Percentiles rank a stretch among this genome's conserved stretches.
phyloP scores from a whole-genome alignment of 2,888 invertebrate species.

The Busseola fusca region DNA sequence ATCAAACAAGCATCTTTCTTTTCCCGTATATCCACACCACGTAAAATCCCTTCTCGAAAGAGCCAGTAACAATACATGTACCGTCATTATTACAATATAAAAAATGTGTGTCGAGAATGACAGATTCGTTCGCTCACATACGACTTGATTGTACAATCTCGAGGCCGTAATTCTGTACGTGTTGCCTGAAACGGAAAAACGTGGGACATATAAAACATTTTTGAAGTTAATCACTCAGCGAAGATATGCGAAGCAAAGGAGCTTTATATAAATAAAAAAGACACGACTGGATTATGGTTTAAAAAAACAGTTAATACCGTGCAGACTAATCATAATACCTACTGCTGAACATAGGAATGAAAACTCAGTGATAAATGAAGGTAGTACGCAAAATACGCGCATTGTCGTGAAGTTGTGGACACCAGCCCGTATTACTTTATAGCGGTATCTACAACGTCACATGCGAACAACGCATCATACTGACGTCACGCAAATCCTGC shows the following conservation, averaged over 20 bases:
- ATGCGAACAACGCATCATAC: too few species aligned
- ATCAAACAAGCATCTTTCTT: neutral
- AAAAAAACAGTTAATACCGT: neutral
- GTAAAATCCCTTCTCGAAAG: neutral
- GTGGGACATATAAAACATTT: conserved; percentile 52
- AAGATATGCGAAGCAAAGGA: conserved; percentile 1
- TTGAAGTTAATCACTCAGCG: conserved; percentile 40
- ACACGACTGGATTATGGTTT: neutral
- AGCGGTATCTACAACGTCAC: too few species aligned
- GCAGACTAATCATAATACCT: neutral
- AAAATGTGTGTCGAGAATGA: conserved; percentile 41
- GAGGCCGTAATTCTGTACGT: conserved; percentile 39
- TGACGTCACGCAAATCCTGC: too few species aligned
- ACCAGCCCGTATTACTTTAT: too few species aligned
- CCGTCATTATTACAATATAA: conserved; percentile 47
- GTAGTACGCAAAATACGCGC: too few species aligned
- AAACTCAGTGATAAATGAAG: neutral
- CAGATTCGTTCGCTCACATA: conserved; percentile 49
- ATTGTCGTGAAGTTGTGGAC: too few species aligned
- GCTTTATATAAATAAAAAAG: neutral
- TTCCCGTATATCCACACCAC: neutral
- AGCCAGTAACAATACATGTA: conserved; percentile 35
- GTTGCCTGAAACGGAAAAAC: conserved; percentile 37
- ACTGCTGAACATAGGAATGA: neutral
- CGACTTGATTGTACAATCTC: conserved; percentile 52